Evolutionary conservation across 2,797 vertebrate genomes (phyloP).

Genomic region (Vireo griseus): DNA sequence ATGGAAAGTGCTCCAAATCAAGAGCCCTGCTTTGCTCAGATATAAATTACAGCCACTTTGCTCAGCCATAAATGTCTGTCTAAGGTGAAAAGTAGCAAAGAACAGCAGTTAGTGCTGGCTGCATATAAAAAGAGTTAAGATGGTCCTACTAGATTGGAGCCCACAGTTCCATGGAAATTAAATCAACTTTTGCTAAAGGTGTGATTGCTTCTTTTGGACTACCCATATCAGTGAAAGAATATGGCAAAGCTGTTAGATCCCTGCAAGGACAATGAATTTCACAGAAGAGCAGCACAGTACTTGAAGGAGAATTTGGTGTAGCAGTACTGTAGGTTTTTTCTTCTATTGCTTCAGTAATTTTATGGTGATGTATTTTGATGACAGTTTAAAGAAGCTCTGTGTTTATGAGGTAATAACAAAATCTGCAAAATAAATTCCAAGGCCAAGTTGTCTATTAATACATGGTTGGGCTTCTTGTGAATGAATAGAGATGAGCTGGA

Average conservation of each 20-base stretch:
- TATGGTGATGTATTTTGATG: neutral
- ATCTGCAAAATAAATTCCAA: conserved; percentile 32
- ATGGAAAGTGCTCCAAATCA: conserved; percentile 17
- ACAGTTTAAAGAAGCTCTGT: conserved; percentile 2
- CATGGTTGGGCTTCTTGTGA: neutral
- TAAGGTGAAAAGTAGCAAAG: conserved; percentile 1
- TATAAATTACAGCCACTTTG: conserved; percentile 18
- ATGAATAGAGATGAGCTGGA: neutral
- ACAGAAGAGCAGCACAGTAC: neutral
- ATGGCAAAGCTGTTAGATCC: neutral
- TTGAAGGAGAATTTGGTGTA: neutral
- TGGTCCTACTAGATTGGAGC: neutral
- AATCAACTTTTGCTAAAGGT: neutral
- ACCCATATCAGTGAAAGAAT: neutral
- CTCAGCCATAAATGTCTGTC: neutral
- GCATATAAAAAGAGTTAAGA: neutral
- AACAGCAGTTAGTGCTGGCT: neutral
- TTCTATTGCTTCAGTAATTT: conserved; percentile 20
- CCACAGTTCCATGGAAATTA: neutral
- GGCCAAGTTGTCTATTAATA: neutral
- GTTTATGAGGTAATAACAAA: conserved; percentile 30
- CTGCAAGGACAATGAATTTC: neutral
- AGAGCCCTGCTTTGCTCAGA: neutral
- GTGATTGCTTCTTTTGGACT: neutral
- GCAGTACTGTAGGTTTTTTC: neutral